Evolutionary conservation across 2,113 vertebrate genomes (phyloP).

Genomic region (Rhadina sibilatrix): DNA sequence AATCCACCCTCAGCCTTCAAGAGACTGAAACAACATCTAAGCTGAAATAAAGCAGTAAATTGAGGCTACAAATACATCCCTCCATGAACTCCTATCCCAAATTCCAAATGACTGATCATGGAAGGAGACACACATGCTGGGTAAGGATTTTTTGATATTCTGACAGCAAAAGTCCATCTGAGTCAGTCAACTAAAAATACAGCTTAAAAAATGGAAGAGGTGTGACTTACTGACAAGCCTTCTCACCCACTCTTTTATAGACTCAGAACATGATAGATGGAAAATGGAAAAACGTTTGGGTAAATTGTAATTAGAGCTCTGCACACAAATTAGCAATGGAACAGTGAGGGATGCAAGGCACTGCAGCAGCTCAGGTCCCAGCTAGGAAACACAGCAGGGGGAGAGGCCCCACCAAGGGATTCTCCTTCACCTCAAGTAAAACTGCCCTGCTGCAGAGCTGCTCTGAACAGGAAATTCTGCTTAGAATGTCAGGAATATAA

Average conservation of each 20-base stretch:
- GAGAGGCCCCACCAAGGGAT: not conserved
- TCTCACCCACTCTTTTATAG: conserved; percentile 63
- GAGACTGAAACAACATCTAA: not conserved
- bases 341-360: not conserved
- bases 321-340: conserved; percentile 48
- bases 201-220: conserved; percentile 56
- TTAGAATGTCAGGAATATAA: not conserved
- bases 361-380: not conserved
- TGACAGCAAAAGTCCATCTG: conserved; percentile 62
- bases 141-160: conserved; percentile 30
- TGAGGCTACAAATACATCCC: not conserved
- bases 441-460: not conserved
- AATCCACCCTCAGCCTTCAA: not conserved
- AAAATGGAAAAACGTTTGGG: conserved; percentile 65
- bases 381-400: not conserved
- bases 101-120: not conserved
- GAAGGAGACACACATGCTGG: not conserved
- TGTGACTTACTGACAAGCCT: conserved; percentile 69
- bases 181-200: conserved; percentile 67
- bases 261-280: conserved; percentile 58
- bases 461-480: not conserved
- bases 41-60: not conserved
- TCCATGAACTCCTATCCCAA: not conserved
- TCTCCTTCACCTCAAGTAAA: not conserved
- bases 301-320: conserved; percentile 56